phyloP scores from a whole-genome alignment of 2,797 vertebrate genomes.

The Lerista edwardsae region DNA sequence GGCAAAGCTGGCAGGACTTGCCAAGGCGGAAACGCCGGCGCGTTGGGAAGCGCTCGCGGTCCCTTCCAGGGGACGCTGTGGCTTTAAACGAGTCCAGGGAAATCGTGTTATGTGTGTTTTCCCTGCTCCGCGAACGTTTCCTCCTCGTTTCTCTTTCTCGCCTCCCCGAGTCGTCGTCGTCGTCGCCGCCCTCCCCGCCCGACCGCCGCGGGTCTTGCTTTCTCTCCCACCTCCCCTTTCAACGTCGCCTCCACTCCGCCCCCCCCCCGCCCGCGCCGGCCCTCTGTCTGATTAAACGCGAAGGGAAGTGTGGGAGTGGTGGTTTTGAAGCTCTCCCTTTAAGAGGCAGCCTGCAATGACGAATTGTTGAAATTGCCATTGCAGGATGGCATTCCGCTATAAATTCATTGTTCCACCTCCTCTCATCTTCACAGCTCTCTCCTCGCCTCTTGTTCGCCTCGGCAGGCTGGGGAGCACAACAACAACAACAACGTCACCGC shows the following conservation, averaged over 20 bases:
- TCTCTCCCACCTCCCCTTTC: conserved; percentile 54
- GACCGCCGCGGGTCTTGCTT: conserved; percentile 37
- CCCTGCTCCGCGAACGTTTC: conserved; percentile 42
- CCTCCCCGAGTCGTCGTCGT: conserved; percentile 50
- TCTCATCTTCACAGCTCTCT: conserved; percentile 83
- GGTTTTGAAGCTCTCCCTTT: conserved; percentile 81
- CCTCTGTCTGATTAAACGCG: conserved; percentile 78
- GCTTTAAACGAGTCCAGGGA: conserved; percentile 63
- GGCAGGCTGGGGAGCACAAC: conserved; percentile 77
- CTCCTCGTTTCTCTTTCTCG: conserved; percentile 13
- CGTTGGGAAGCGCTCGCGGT: conserved; percentile 58
- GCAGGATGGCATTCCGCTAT: conserved; percentile 84
- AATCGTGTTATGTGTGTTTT: conserved; percentile 49
- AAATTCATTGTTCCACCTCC: conserved; percentile 87
- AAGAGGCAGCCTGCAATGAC: conserved; percentile 85
- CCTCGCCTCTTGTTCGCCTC: conserved; percentile 78
- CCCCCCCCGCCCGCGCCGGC: conserved; percentile 58
- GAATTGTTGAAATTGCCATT: conserved; percentile 85
- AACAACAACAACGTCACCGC: conserved; percentile 51
- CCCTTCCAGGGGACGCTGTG: conserved; percentile 40
- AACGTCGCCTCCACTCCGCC: too few species aligned
- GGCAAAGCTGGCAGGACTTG: conserved; percentile 43
- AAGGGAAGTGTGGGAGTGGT: conserved; percentile 79
- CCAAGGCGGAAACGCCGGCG: not conserved
- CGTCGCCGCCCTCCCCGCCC: conserved; percentile 40